Evolutionary conservation across 2,113 vertebrate species (phyloP), one percentile per base, ranked within the genome.

Genomic region (Melanerpes formicivorus): DNA sequence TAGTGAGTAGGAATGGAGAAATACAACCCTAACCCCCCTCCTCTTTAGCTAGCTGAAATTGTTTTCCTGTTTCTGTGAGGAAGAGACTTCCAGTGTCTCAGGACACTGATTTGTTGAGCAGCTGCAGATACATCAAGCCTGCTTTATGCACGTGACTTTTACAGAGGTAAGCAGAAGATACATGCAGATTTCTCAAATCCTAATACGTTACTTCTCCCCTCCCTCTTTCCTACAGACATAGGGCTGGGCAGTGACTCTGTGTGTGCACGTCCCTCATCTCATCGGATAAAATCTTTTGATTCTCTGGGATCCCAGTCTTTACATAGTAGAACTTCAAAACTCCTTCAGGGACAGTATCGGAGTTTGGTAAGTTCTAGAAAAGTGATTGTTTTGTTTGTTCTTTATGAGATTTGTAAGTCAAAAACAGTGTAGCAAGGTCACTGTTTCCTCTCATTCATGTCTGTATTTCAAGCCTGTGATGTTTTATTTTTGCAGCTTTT

Each of bases 271-370:
- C 98, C 99, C 63, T 98, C 99, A 10, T 99, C 99, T 73, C 98
- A 98, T 88, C 98, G 99, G 71, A 99, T 99, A 96, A 99, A 99
- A 93, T 99, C 99, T 5, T 99, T 99, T 7, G 99, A 99, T 97
- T 99, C 99, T 25, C 97, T 99, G 93, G 98, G 98, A 95, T 98
- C 98, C 37, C 99, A 99, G 96, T 97, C 99, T 91, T 98, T 97
- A 50, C 98, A 99, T 90, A 97, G 98, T 40, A 98, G 99, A 92
- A 98, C 98, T 94, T 99, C 99, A 95, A 99, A 99, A 97, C 97
- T 99, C 95, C 97, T 99, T 95, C 99, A 99, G 97, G 99, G 98
- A 96, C 99, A 99, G 96, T 99, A 99, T 96, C 98, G 99, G 94
- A 99, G 99, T 97, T 97, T 99, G 99, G 99, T 99, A 97, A 98